These are phyloP conservation scores for Tipula unca DNA, from an alignment of 2,888 invertebrate species.

Conservation along the genomic window DNA sequence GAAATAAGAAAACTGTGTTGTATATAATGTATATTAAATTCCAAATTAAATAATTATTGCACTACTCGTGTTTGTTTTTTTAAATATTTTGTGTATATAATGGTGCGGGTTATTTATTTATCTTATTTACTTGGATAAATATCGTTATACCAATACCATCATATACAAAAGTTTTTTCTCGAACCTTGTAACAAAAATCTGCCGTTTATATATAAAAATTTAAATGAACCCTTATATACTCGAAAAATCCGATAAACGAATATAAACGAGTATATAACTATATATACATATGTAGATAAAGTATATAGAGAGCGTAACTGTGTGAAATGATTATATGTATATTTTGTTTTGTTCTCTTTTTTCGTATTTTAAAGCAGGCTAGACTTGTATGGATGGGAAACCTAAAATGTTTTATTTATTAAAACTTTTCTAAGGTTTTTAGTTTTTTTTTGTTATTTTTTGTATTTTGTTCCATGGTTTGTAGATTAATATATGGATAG, in stretches of 20 bases:
- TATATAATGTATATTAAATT: background rate
- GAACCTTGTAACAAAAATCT: background rate
- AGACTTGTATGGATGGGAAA: background rate
- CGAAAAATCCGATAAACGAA: background rate
- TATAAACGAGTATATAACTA: background rate
- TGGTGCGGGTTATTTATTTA: background rate
- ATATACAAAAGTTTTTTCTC: background rate
- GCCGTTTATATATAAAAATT: background rate
- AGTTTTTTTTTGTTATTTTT: background rate
- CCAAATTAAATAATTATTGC: background rate
- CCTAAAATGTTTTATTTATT: constrained; percentile 8
- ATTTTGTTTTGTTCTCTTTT: background rate
- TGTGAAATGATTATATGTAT: background rate
- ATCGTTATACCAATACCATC: background rate
- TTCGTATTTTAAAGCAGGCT: background rate
- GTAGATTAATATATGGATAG: background rate
- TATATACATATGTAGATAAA: background rate
- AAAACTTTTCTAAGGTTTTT: background rate
- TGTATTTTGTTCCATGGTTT: background rate
- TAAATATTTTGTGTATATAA: background rate
- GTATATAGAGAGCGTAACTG: background rate
- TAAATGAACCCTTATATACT: background rate
- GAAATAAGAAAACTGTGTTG: background rate
- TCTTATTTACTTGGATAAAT: background rate
- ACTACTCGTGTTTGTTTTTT: background rate